phyloP scores from a whole-genome alignment of 1,140 invertebrate genomes.

The Ceratosolen fusciceps region DNA sequence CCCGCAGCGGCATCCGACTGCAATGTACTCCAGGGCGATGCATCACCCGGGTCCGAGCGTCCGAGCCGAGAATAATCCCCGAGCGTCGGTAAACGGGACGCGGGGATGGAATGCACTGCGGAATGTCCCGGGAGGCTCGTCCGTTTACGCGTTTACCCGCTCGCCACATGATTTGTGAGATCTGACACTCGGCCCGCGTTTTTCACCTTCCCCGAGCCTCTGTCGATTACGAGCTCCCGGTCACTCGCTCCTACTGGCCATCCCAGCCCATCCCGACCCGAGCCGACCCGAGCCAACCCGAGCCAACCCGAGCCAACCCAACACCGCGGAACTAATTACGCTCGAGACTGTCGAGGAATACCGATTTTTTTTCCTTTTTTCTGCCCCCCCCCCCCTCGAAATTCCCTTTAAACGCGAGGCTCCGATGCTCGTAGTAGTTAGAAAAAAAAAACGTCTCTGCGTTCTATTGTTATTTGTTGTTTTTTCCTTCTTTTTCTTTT shows the following conservation, averaged over 20 bases:
- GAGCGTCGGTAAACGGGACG: conserved; percentile 38
- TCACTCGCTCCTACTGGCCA: neutral
- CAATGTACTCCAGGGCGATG: conserved; percentile 43
- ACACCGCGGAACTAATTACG: no score
- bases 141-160: neutral
- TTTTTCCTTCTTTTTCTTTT: no score
- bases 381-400: no score
- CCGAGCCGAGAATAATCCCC: conserved; percentile 44
- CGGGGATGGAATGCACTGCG: conserved; percentile 7
- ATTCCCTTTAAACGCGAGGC: no score
- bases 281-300: no score
- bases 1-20: conserved; percentile 4
- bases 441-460: no score
- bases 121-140: conserved; percentile 45
- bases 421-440: no score
- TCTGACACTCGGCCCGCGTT: neutral
- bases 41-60: conserved; percentile 27
- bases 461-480: no score
- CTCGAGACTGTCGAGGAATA: no score
- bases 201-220: neutral
- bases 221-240: neutral
- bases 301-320: no score
- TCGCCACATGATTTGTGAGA: conserved; percentile 48
- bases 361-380: no score
- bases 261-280: no score